Evolutionary conservation across 1,140 invertebrate species (phyloP), one percentile per base, ranked within the genome.

Genomic region (Diploscapter pachys): DNA sequence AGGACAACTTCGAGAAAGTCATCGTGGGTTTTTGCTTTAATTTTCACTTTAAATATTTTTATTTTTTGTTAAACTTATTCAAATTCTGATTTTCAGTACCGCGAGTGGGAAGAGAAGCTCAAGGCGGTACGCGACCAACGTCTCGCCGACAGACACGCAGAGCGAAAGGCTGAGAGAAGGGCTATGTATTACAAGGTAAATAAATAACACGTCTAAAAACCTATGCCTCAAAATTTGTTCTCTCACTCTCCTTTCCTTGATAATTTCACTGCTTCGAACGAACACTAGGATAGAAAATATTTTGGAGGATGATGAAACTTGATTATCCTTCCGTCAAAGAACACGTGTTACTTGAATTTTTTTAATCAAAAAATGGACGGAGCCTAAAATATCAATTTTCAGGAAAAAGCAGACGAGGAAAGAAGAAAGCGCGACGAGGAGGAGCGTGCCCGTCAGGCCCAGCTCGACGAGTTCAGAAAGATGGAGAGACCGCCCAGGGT

Each of bases 1-100:
- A 70, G 8, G 78, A 83, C 8, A 77, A 79, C 61, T 84, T 83
- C 50, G 65, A 72, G 9, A 56, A 65, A n/a, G 71, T 75, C 68
- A 71, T 75, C 49, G 52, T 65, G 51, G 9, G 9, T 31, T 59
- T 59, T 31, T 31, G 57, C 9, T 11, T 59, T 31, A 59, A 11
- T 31, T 59, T 59, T 59, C 9, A 59, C 9, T 31, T 31, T 31
- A 31, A 59, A 59, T 31, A 31, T 31, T 31, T 31, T 31, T 31
- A 31, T 31, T 31, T 31, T 31, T 59, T 59, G 9, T 31, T 1
- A 31, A 59, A 11, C 57, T 11, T 59, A 11, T 59, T 59, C 31
- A 59, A 59, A 11, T 31, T 31, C 1, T 11, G 31, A 59, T 59
- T 59, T 59, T 59, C 57, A 59, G 57, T 11, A 59, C 9, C 9